Evolutionary conservation across 2,797 vertebrate genomes (phyloP).

Genomic region (Anomalospiza imberbis): DNA sequence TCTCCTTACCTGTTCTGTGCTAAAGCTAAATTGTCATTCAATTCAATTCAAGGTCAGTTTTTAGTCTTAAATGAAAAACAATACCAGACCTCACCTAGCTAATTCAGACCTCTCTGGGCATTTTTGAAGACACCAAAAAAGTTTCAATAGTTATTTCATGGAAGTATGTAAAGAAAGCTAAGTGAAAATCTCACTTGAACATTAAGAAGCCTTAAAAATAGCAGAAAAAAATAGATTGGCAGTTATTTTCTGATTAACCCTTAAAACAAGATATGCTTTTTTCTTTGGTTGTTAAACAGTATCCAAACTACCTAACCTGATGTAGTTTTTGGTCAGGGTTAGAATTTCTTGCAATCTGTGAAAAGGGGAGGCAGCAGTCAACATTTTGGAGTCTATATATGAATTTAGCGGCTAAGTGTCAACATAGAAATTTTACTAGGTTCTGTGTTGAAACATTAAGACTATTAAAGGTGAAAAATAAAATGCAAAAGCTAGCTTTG

Average conservation of each 20-base stretch:
- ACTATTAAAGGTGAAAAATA: not conserved
- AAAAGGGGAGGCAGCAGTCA: not conserved
- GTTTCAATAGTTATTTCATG: not conserved
- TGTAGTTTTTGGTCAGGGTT: not conserved
- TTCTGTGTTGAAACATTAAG: constrained; percentile 48
- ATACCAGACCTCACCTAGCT: not conserved
- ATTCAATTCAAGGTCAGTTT: not conserved
- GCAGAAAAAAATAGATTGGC: not conserved
- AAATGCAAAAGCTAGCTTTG: not conserved
- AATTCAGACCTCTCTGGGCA: not conserved
- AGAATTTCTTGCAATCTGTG: constrained; percentile 15
- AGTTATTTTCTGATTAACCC: not conserved
- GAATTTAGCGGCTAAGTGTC: constrained; percentile 20
- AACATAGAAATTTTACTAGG: constrained; percentile 2
- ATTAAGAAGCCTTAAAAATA: not conserved
- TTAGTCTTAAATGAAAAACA: not conserved
- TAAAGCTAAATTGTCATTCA: not conserved
- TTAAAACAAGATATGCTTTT: not conserved
- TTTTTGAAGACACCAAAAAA: not conserved
- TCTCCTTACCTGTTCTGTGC: not conserved
- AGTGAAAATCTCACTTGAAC: not conserved
- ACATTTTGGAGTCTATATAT: not conserved
- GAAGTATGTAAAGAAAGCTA: not conserved
- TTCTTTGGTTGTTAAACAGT: not conserved
- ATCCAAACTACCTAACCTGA: not conserved